Evolutionary conservation across 1,140 invertebrate genomes (phyloP), one percentile per base, ranked within the genome.

Genomic region (Portunus trituberculatus): DNA sequence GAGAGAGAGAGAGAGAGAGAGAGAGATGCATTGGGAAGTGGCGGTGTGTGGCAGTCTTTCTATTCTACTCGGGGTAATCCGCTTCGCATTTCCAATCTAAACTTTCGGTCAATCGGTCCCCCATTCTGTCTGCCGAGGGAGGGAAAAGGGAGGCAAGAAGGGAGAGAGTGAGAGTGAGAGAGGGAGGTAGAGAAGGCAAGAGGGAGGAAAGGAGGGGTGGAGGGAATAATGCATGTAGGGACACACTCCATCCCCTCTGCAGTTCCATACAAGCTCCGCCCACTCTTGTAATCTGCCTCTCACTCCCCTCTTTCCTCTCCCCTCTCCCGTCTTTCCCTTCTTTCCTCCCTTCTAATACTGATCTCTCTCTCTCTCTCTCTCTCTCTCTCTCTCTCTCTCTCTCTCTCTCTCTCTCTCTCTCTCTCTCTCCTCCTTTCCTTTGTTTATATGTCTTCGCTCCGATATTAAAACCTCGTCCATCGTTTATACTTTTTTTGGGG

Each of bases 31-130:
- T 59, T 59, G 52, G 52, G 52, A 59, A 45, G 28, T 93, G 4
- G 92, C 67, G 92, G 46, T 6, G 28, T 90, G n/a, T 94, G 93
- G 93, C 87, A 94, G n/a, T 59, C 3, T 8, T 76, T 39, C 59
- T 10, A 29, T 48, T 25, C 83, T 88, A 83, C 84, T 45, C 67
- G 28, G 83, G 84, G 92, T 93, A 94, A 94, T 94, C 93, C 86
- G 0, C 93, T 52, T 76, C 48, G n/a, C 86, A 89, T 89, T 94
- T 94, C 93, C 93, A 94, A 94, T 94, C 93, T 94, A 94, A 94
- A 94, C 93, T 94, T 94, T 94, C 76, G 87, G 59, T 87, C 93
- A 94, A 94, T 94, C 93, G 87, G 39, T 89, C 29, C 59, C 84
- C 93, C 46, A 67, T 89, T 89, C 31, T 76, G 93, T 67, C 48